phyloP scores from a whole-genome alignment of 2,797 vertebrate species.

The Eleutherodactylus coqui region DNA sequence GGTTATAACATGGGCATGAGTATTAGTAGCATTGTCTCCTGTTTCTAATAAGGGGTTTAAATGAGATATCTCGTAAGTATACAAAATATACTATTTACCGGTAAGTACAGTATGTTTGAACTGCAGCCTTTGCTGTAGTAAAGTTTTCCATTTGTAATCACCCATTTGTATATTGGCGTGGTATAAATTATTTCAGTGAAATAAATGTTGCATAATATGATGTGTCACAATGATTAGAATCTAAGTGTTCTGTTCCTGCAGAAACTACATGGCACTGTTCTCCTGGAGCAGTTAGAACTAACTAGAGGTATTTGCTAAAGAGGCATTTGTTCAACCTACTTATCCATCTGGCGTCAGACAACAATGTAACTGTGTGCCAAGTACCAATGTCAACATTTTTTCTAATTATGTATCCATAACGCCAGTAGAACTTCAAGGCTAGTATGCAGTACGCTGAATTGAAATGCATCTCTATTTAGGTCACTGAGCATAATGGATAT shows the following conservation, averaged over 20 bases:
- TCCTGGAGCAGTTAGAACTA: conserved; percentile 41
- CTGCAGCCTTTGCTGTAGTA: background rate
- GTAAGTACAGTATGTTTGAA: background rate
- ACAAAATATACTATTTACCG: background rate
- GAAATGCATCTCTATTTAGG: conserved; percentile 36
- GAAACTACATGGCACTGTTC: conserved; percentile 54
- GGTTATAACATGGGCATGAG: no score
- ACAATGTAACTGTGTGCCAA: conserved; percentile 49
- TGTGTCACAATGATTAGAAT: conserved; percentile 41
- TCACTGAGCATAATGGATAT: conserved; percentile 32
- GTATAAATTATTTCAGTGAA: conserved; percentile 4
- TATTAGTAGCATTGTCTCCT: no score
- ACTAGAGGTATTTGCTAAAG: conserved; percentile 52
- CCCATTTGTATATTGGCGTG: background rate
- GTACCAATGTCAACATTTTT: conserved; percentile 44
- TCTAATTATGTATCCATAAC: conserved; percentile 50
- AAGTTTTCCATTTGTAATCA: background rate
- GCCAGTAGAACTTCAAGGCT: conserved; percentile 48
- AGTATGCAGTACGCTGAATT: conserved; percentile 34
- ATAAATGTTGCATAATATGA: conserved; percentile 33
- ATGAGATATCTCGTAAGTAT: background rate
- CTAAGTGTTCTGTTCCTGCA: conserved; percentile 55
- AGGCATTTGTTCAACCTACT: conserved; percentile 56
- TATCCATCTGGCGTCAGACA: conserved; percentile 60
- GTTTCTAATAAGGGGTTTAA: no score